Evolutionary conservation across 2,888 invertebrate species (phyloP), one percentile per base, ranked within the genome.

Genomic region (Hyposoter didymator): DNA sequence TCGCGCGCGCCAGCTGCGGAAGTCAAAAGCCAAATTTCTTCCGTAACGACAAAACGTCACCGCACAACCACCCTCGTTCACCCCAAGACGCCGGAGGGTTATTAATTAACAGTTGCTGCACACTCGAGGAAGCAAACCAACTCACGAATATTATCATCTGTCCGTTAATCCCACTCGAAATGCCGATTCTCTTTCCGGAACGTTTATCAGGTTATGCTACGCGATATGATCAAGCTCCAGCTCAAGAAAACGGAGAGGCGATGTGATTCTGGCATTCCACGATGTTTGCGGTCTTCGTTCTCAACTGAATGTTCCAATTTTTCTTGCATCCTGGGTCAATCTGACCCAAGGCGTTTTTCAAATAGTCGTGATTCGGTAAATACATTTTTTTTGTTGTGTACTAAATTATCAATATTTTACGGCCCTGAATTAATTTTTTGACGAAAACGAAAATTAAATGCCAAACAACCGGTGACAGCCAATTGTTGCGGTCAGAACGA

Each of bases 21-120:
- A 88, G 87, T 88, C 87, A 87, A 87, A 88, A 85, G 85, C 84
- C 84, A 79, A 87, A 87, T 85, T 83, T 78, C 78, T 84, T 78
- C 80, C 79, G 79, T 74, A 82, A 86, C 87, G 83, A 84, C 85
- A 74, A 81, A 85, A 43, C 39, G 80, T 84, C 69, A 55, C 22
- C 59, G 64, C 22, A 32, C 35, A 52, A 81, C 86, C 84, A 84
- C 86, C 84, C 86, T 86, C 75, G 84, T 62, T 45, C 67, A 45
- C 47, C 52, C 47, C 64, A n/a, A 66, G 28, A 67, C 55, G 59
- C 47, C 47, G 19, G 73, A 64, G 69, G 62, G 80, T 64, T 80
- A 81, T 84, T 83, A 83, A 83, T 85, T 78, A 85, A 78, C 55
- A 78, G 73, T 84, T 78, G 74, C 39, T 39, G 67, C 73, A 75